Conservation (phyloP, 1,140 invertebrate species). For the Pomacea maculata region DNA sequence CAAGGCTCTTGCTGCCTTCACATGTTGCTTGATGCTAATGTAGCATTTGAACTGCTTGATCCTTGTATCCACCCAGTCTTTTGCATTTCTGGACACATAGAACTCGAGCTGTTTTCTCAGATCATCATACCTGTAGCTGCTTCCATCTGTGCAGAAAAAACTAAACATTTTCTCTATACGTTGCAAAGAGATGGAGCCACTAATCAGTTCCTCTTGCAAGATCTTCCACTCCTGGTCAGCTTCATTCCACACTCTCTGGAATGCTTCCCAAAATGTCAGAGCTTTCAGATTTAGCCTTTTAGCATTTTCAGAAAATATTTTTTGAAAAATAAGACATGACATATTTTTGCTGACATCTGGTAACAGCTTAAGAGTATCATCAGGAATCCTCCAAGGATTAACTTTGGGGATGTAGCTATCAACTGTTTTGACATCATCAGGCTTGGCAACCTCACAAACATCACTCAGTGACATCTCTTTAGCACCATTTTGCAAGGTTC, state of each 20-base stretch:
- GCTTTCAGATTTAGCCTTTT: not conserved
- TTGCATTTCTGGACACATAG: not conserved
- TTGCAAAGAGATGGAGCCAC: slow-evolving; percentile 2
- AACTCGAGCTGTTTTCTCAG: not conserved
- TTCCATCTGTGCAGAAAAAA: not conserved
- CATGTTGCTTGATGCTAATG: slow-evolving; percentile 27
- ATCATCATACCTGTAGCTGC: not conserved
- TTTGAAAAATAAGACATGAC: not conserved
- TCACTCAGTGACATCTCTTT: not conserved
- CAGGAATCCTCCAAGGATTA: slow-evolving; percentile 10
- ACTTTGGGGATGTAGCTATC: slow-evolving; percentile 1
- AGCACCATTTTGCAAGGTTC: not conserved
- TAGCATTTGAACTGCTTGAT: slow-evolving; percentile 36
- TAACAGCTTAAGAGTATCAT: not conserved
- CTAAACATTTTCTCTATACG: not conserved
- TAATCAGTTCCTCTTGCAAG: not conserved
- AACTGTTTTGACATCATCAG: not conserved
- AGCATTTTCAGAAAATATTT: not conserved
- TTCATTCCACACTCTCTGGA: slow-evolving; percentile 3
- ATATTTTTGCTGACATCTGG: not conserved
- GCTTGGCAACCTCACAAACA: not conserved
- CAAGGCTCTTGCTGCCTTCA: slow-evolving; percentile 34
- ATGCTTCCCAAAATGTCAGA: slow-evolving; percentile 7
- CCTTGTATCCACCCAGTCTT: slow-evolving; percentile 28
- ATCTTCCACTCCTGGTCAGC: not conserved